These are phyloP conservation scores for Metridium senile DNA, from an alignment of 92 coral and sea anemone species.

Conservation along the genomic window DNA sequence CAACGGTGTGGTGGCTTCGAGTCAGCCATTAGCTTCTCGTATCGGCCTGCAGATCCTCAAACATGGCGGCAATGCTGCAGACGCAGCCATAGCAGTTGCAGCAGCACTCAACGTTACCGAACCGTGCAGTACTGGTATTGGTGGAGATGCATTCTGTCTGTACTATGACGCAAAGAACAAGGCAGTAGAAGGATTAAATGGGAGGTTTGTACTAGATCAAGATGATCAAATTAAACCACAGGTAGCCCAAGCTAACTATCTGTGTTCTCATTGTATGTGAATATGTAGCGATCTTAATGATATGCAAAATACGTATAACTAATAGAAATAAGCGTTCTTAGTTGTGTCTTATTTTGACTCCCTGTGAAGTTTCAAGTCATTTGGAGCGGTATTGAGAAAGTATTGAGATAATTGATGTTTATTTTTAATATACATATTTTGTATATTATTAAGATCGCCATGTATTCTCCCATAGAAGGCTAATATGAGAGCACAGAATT, in stretches of 20 bases:
- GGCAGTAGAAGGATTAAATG: conserved; percentile 85
- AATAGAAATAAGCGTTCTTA: no score
- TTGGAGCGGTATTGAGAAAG: no score
- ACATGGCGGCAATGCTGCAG: conserved; percentile 96
- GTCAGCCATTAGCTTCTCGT: conserved; percentile 89
- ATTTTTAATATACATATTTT: no score
- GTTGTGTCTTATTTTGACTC: no score
- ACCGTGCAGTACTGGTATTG: conserved; percentile 93
- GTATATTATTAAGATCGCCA: no score
- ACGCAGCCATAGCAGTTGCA: conserved; percentile 96
- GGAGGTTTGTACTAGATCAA: conserved; percentile 61
- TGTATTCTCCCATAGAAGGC: no score
- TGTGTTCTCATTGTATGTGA: no score
- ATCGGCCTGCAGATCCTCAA: conserved; percentile 78
- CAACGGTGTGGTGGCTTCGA: conserved; percentile 85
- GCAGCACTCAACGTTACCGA: conserved; percentile 92
- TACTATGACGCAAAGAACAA: conserved; percentile 79
- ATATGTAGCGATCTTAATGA: no score
- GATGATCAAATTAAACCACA: background rate
- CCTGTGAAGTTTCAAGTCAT: no score
- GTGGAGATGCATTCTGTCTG: conserved; percentile 95
- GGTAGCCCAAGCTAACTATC: background rate
- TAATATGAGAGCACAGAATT: no score
- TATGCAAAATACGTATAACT: no score
- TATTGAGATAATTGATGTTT: no score